Evolutionary conservation across 2,888 invertebrate genomes (phyloP), one percentile per base, ranked within the genome.

Genomic region (Alloplasta piceator): DNA sequence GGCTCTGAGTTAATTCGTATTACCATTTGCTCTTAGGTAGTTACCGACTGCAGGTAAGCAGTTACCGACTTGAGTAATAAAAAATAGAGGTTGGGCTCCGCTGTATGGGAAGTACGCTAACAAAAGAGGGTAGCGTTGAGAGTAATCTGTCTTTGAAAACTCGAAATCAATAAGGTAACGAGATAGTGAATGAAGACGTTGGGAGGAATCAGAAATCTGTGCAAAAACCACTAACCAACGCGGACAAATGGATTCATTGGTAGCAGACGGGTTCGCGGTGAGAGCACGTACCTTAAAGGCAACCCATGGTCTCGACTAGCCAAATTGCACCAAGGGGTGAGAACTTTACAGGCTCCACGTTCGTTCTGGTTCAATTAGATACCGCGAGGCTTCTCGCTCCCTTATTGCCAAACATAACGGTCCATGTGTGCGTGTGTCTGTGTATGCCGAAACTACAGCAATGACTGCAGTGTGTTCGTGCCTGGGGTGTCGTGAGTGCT

Each of bases 341-440:
- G 64, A 78, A 81, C 81, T 81, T 81, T 81, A 78, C 70, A 81
- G 75, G 78, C 78, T 38, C 78, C 60, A 66, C 74, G 71, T 71
- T 81, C 78, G 71, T 77, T 80, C 76, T 73, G 64, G 80, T 80
- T 80, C 80, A 80, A 81, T 81, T 81, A 74, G 71, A 71, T 71
- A 74, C 74, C 74, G 26, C 26, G 48, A 78, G 71, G 52, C 60
- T 78, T 81, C 78, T 58, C 63, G 26, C 3, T 26, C 26, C 63
- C 39, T 50, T 61, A 58, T 52, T 26, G 26, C 10, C 38, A 4
- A 60, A 1, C 48, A 4, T 60, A 46, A 9, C 50, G 70, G 52
- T 43, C 26, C 26, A 26, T 26, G 26, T 26, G 26, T 26, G 43
- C 52, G 43, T 26, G 70, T 39, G 50, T 38, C 43, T 60, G 50